phyloP scores from a whole-genome alignment of 2,797 vertebrate genomes.

The Etheostoma perlongum region DNA sequence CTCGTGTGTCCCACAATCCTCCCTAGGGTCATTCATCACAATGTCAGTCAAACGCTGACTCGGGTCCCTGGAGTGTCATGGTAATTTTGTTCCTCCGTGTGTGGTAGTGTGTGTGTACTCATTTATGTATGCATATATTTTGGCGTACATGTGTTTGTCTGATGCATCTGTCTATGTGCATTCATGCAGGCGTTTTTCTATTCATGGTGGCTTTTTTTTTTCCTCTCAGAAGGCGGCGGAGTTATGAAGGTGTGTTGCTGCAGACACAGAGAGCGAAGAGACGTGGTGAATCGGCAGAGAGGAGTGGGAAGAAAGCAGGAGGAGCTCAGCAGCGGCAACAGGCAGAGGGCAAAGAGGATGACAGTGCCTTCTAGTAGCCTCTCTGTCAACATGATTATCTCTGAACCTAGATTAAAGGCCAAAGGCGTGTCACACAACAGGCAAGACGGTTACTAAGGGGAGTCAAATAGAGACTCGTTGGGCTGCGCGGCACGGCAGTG shows the following conservation, averaged over 20 bases:
- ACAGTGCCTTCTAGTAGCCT: constrained; percentile 70
- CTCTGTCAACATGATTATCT: constrained; percentile 77
- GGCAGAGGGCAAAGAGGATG: constrained; percentile 76
- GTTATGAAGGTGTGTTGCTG: constrained; percentile 58
- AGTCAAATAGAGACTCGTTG: constrained; percentile 37
- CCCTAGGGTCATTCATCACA: constrained; percentile 76
- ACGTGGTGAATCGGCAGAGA: constrained; percentile 39
- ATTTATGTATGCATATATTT: constrained; percentile 50
- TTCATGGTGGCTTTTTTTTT: constrained; percentile 21
- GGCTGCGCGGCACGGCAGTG: constrained; percentile 16
- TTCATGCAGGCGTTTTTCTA: constrained; percentile 32
- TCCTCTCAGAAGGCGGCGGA: constrained; percentile 18
- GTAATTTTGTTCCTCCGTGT: constrained; percentile 41
- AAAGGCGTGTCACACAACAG: constrained; percentile 62
- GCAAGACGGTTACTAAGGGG: constrained; percentile 54
- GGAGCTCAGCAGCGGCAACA: constrained; percentile 71
- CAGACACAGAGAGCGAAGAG: constrained; percentile 50
- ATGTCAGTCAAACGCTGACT: constrained; percentile 78
- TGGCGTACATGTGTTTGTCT: constrained; percentile 13
- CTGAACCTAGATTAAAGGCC: constrained; percentile 63
- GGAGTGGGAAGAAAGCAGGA: constrained; percentile 45
- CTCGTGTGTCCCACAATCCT: constrained; percentile 59
- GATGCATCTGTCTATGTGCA: constrained; percentile 25
- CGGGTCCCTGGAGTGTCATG: constrained; percentile 63
- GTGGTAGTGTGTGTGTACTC: constrained; percentile 15